Percentiles rank a stretch among this genome's conserved stretches.
Conservation (phyloP, 2,797 vertebrate genomes). For the Gymnothorax reevesii region DNA sequence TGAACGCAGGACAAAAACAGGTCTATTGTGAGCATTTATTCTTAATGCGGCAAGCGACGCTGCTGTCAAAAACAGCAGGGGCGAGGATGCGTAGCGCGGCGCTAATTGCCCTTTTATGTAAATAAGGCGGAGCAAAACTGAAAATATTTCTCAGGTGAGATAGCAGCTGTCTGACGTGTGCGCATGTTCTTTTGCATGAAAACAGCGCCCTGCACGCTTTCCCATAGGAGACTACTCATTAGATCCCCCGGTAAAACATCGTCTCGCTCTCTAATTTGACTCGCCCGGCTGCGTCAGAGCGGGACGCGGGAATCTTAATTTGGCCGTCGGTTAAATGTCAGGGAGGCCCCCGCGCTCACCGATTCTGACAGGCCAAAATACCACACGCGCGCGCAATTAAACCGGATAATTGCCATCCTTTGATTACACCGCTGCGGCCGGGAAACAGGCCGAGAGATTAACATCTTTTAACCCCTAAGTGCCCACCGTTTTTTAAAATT, state of each 20-base stretch:
- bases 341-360: neutral
- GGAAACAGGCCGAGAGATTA: neutral
- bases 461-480: neutral
- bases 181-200: neutral
- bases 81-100: neutral
- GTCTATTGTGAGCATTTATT: neutral
- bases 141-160: neutral
- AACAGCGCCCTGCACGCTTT: neutral
- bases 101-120: neutral
- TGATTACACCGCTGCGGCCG: neutral
- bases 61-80: neutral
- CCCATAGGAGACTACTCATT: neutral
- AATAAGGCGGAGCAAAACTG: neutral
- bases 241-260: neutral
- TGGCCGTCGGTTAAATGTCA: constrained; percentile 14
- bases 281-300: neutral
- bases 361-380: constrained; percentile 15
- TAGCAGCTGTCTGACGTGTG: neutral
- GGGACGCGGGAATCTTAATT: neutral
- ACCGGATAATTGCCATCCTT: neutral
- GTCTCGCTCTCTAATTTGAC: neutral
- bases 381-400: neutral
- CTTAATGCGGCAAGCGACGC: neutral
- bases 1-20: neutral
- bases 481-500: no score